phyloP scores from a whole-genome alignment of 2,797 vertebrate species.

The Falco rusticolus region DNA sequence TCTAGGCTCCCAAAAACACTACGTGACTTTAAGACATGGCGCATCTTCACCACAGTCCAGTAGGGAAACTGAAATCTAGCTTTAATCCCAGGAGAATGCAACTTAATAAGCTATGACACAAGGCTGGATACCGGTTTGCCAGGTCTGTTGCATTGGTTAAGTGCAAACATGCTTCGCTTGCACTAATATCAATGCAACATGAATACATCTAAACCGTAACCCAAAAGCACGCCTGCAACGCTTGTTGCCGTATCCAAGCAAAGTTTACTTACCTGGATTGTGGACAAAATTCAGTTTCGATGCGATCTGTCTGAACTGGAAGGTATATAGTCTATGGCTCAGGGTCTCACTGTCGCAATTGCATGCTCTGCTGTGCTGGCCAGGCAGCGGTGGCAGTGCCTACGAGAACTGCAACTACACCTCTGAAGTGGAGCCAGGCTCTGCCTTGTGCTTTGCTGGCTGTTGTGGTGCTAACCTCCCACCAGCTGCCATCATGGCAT shows the following conservation, averaged over 20 bases:
- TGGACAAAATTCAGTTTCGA: not conserved
- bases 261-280: not conserved
- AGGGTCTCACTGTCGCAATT: not conserved
- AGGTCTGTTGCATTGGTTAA: not conserved
- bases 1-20: not conserved
- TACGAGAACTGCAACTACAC: not conserved
- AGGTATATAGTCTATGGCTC: accelerated
- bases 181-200: accelerated
- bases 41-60: not conserved
- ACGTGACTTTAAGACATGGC: not conserved
- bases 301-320: not conserved
- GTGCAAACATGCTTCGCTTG: not conserved
- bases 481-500: not conserved
- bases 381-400: accelerated
- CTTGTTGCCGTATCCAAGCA: accelerated
- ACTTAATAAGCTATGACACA: not conserved
- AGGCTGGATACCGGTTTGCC: not conserved
- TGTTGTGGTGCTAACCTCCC: accelerated
- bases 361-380: not conserved
- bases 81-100: not conserved
- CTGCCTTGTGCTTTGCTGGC: not conserved
- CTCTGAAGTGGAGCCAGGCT: not conserved
- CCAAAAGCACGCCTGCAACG: accelerated
- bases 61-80: not conserved
- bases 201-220: not conserved